Evolutionary conservation across 2,797 vertebrate species (phyloP).

Genomic region (Microctenopoma steveboyesi): DNA sequence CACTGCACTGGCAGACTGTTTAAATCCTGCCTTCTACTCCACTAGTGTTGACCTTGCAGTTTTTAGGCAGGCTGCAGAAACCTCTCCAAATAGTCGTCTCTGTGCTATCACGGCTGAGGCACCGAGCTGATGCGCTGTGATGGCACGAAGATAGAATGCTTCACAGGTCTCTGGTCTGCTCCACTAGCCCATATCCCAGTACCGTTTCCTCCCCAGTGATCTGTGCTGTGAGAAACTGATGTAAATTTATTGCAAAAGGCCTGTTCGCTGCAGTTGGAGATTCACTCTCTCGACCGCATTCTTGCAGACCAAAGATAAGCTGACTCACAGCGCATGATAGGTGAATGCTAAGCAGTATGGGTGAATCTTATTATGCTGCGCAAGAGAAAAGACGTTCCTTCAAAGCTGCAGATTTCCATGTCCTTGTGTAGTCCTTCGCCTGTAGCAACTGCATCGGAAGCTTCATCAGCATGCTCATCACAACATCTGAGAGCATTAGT

Average conservation of each 20-base stretch:
- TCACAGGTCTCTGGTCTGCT: constrained; percentile 47
- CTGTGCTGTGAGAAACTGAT: constrained; percentile 54
- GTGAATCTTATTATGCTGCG: constrained; percentile 55
- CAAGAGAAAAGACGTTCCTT: constrained; percentile 42
- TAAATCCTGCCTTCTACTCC: constrained; percentile 46
- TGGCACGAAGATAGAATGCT: constrained; percentile 64
- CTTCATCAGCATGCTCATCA: neutral
- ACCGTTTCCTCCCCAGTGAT: constrained; percentile 27
- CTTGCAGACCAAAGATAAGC: constrained; percentile 68
- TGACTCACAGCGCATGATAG: constrained; percentile 64
- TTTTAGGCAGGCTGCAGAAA: constrained; percentile 57
- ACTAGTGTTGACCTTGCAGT: constrained; percentile 63
- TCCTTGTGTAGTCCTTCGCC: constrained; percentile 46
- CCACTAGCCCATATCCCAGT: constrained; percentile 33
- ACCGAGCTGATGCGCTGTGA: constrained; percentile 56
- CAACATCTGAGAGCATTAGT: constrained; percentile 9
- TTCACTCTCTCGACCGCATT: constrained; percentile 57
- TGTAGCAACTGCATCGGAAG: constrained; percentile 4
- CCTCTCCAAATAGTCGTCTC: constrained; percentile 50
- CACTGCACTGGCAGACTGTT: constrained; percentile 40
- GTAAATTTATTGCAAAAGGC: constrained; percentile 69
- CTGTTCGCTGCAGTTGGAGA: constrained; percentile 55
- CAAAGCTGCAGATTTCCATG: constrained; percentile 22
- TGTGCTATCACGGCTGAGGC: constrained; percentile 26
- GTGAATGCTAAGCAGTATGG: constrained; percentile 69